Base-by-base conservation (phyloP, 2,113 vertebrate genomes). In the Ptilorrhoa leucosticta region DNA sequence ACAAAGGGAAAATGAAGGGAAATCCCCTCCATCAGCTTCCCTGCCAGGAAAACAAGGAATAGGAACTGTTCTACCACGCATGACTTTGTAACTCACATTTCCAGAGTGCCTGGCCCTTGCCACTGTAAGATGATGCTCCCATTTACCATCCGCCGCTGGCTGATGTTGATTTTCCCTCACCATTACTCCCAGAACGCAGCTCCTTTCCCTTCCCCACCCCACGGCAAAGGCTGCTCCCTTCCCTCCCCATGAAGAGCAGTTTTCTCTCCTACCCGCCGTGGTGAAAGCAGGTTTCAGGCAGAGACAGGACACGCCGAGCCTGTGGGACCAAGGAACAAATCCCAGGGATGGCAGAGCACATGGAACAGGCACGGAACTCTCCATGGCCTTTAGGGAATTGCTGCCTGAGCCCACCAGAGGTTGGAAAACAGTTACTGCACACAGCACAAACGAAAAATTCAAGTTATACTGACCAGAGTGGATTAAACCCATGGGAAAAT, bases 381-480 rank as follows among this genome's bases (percentile, higher is more conserved):
- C 61, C 57, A 6, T 5, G 2, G 7, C 28, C 33, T 78, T 90
- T 9, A 27, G 11, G 21, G 40, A 82, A 39, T 26, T 7, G 24
- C 63, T 33, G 64, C 47, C 58, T 35, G 5, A 54, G 65, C 28
- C 39, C 65, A 22, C 7, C 17, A 51, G 37, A 44, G 33, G 13
- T 8, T 28, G 58, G 45, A 73, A 69, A 77, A 51, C 26, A 48
- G 18, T 27, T 39, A 27, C 9, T 65, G 26, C 28, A 72, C 44
- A 14, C 1, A 54, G 15, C 2, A 33, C 19, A 57, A 79, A 73
- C 4, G 10, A 40, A 71, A 71, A 77, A 69, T 24, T 22, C n/a
- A n/a, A 0, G 0, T 27, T 37, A 6, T 2, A 24, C 16, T 50
- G 50, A 12, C 11, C 39, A 20, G 33, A 71, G 51, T 6, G 9